phyloP scores from a whole-genome alignment of 2,888 invertebrate genomes.

The Malacosoma neustria region DNA sequence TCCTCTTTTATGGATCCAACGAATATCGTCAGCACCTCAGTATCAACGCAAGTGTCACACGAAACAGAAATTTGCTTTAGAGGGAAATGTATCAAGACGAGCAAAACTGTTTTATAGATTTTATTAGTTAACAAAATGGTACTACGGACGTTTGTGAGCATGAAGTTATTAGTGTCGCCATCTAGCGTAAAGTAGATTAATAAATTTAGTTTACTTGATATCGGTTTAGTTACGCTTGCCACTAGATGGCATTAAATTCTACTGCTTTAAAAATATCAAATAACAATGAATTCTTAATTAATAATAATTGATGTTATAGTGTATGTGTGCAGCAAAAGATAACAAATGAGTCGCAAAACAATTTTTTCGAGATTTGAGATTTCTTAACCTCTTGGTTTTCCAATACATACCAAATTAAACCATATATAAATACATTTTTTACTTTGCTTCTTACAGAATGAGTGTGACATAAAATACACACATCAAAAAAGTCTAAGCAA shows the following conservation, averaged over 20 bases:
- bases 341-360: too few relatives aligned
- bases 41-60: conserved; percentile 86
- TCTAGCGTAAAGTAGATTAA: conserved; percentile 9
- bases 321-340: too few relatives aligned
- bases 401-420: too few relatives aligned
- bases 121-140: conserved; percentile 20
- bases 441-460: too few relatives aligned
- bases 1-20: conserved; percentile 68
- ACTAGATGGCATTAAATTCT: background rate
- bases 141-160: conserved; percentile 50
- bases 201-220: background rate
- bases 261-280: too few relatives aligned
- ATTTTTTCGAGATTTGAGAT: too few relatives aligned
- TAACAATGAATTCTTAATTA: too few relatives aligned
- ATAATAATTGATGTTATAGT: too few relatives aligned
- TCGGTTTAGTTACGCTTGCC: background rate
- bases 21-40: conserved; percentile 81
- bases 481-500: too few relatives aligned
- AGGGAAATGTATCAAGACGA: conserved; percentile 86
- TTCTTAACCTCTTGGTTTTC: too few relatives aligned
- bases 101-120: conserved; percentile 48
- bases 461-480: too few relatives aligned
- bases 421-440: too few relatives aligned
- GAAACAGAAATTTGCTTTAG: conserved; percentile 93
- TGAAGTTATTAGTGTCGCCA: conserved; percentile 25